Base-by-base conservation (phyloP, 2,888 invertebrate species). In the Agriopis marginaria region DNA sequence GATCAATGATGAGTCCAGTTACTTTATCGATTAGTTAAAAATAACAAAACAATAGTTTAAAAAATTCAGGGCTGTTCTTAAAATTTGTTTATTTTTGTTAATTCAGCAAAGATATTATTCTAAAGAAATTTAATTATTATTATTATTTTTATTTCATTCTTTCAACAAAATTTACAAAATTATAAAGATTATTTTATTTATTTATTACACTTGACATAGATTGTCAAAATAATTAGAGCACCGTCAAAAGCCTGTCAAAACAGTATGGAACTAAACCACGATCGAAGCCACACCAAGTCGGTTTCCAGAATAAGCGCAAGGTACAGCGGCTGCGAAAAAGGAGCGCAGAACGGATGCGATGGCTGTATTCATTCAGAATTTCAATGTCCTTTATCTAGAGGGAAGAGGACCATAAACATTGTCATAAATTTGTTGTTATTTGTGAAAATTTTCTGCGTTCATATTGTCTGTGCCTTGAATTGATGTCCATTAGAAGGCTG, bases 371-470 rank as follows among this genome's bases (percentile, higher is more conserved):
- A 86, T 84, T 84, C 86, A 76, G 88, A 88, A 89, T 91, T 90
- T 89, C 89, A 89, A 91, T 89, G 89, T 82, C 81, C 80, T 86
- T 88, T 91, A 91, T 91, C 92, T 85, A 74, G 73, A 76, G 83
- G 88, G 87, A 89, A 89, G 83, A 78, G 74, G 76, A 80, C 82
- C 87, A 86, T 91, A 90, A 91, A 90, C 89, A 89, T 83, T 79
- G 85, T 82, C 87, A 87, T 92, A 92, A 92, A 91, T 89, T 89
- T 85, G 81, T 74, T 84, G 89, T 88, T 90, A 89, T 87, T 89
- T 86, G 87, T 83, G 84, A 84, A 86, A 86, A 85, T 84, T 80
- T 77, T 79, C 75, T 61, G 73, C 63, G 63, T 72, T 66, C 70
- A 74, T 74, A 75, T 74, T 75, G 73, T 75, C 68, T 70, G 73